Conservation (phyloP, 2,797 vertebrate species). For the Sebastes miniatus region DNA sequence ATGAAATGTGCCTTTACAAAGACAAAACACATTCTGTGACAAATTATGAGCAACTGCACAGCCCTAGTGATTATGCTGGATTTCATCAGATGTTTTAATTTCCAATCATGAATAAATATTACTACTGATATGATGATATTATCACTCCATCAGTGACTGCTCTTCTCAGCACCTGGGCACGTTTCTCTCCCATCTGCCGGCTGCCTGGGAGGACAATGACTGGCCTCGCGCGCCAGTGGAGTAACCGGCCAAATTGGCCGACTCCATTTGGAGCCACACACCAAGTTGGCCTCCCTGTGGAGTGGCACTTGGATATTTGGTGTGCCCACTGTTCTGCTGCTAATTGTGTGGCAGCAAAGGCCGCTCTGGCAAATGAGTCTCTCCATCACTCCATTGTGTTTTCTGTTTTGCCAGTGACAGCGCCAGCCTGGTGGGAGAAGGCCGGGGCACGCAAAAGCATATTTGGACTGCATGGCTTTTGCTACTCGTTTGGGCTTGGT, state of each 20-base stretch:
- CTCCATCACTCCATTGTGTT: conserved; percentile 39
- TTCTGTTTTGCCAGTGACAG: conserved; percentile 40
- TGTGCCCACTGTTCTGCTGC: conserved; percentile 40
- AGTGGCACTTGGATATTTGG: conserved; percentile 56
- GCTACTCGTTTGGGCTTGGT: background rate
- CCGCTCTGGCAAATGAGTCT: conserved; percentile 31
- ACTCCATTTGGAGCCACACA: conserved; percentile 32
- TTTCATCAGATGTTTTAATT: conserved; percentile 14
- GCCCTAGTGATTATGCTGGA: background rate
- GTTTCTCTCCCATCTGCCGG: conserved; percentile 53
- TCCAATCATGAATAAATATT: conserved; percentile 11
- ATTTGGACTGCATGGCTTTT: conserved; percentile 19
- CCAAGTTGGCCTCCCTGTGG: conserved; percentile 52
- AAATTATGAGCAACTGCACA: background rate
- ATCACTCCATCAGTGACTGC: conserved; percentile 37
- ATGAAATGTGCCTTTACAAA: background rate
- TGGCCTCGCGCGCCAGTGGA: conserved; percentile 25
- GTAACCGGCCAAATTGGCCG: conserved; percentile 49
- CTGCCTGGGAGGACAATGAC: conserved; percentile 56
- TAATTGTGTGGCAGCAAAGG: conserved; percentile 53
- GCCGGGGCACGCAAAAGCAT: conserved; percentile 1
- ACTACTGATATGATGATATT: conserved; percentile 9
- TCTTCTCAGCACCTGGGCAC: conserved; percentile 42
- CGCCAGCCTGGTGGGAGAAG: conserved; percentile 6
- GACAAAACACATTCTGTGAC: background rate